Base-by-base conservation (phyloP, 2,888 invertebrate species). In the Limnephilus rhombicus region DNA sequence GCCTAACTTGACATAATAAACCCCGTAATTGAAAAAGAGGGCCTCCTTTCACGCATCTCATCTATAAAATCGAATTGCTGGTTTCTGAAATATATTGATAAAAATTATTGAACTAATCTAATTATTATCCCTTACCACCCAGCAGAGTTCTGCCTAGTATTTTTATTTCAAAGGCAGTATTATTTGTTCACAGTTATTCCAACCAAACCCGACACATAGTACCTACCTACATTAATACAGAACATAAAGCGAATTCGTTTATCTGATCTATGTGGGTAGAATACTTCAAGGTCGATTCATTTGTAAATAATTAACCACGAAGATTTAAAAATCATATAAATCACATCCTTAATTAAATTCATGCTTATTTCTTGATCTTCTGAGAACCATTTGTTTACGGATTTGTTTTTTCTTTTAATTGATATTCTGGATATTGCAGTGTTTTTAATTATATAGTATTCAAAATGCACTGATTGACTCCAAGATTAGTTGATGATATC, bases 171-270 rank as follows among this genome's bases (percentile, higher is more conserved):
- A 34, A 34, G 82, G 53, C 5, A 18, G 18, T 53, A 53, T 53
- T 31, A 81, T 81, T 29, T 81, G 81, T 81, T 81, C 13, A 81
- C 82, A 82, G 82, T 82, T 82, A 82, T 34, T 82, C 82, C 18
- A 34, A 34, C 34, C 31, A 34, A 82, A 82, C 82, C 82, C 82
- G 82, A 15, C 15, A 31, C 82, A 18, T 15, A 68, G 68, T 45
- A 15, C 49, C 49, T 68, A 68, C 53, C 53, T 53, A 53, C 68
- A 68, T 68, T 68, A 24, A 68, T 24, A 68, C 68, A 34, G 31
- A 82, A 82, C 34, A 82, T 31, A 82, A 82, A 82, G 82, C 82
- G 18, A 31, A 31, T 31, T 34, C 31, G 31, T 82, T 18, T 82
- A 34, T 18, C 82, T 29, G 81, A 81, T 34, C 82, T 34, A 34